Evolutionary conservation across 2,113 vertebrate genomes (phyloP).

Genomic region (Leuciscus idus): DNA sequence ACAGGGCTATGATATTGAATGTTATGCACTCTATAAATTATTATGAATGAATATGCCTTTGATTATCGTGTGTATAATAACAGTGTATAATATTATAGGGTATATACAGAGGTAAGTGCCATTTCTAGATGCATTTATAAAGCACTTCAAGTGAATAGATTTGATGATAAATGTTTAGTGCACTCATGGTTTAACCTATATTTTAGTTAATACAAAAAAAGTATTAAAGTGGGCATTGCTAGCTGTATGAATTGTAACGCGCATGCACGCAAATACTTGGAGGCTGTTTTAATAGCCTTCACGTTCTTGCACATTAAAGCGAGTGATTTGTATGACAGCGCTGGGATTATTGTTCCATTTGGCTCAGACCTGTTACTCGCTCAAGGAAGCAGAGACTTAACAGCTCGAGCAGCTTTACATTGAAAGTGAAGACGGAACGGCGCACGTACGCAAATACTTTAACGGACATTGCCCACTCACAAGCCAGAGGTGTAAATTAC

Average conservation of each 20-base stretch:
- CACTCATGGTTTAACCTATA: neutral
- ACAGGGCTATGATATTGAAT: neutral
- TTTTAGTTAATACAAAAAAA: no score
- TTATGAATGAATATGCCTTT: neutral
- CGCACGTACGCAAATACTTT: conserved; percentile 29
- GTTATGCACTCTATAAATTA: neutral
- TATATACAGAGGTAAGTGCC: neutral
- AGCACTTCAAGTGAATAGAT: neutral
- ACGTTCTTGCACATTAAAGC: neutral
- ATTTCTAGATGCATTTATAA: neutral
- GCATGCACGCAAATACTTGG: neutral
- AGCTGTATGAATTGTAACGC: neutral
- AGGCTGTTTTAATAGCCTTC: neutral
- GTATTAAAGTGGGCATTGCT: no score
- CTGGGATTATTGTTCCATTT: conserved; percentile 14
- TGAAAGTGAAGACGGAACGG: neutral
- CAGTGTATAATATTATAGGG: neutral
- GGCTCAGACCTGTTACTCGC: conserved; percentile 1
- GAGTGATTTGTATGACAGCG: neutral
- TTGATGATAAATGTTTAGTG: neutral
- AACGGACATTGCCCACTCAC: conserved; percentile 54
- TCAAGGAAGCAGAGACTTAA: conserved; percentile 38
- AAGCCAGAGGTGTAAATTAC: conserved; percentile 50
- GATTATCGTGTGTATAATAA: no score
- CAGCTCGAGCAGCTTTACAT: conserved; percentile 29